Conservation (phyloP, 2,113 vertebrate genomes). For the Crocuta crocuta region DNA sequence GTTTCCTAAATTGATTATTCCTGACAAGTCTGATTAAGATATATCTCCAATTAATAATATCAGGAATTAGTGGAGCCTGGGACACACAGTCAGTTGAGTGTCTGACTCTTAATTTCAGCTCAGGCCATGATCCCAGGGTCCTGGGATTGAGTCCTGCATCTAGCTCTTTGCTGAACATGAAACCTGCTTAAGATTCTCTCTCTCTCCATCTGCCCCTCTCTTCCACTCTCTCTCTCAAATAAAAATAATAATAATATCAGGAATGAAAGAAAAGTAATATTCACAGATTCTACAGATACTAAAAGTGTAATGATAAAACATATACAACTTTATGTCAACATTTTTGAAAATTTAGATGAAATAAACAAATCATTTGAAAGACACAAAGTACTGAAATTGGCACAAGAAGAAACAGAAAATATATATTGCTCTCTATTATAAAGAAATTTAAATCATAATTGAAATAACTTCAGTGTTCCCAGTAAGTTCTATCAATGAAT, state of each 20-base stretch:
- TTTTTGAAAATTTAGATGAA: not conserved
- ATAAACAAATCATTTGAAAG: not conserved
- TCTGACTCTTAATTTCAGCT: not conserved
- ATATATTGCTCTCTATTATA: not conserved
- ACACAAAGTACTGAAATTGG: not conserved
- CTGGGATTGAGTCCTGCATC: not conserved
- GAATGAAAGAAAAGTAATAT: not conserved
- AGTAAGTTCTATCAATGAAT: not conserved
- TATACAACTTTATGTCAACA: not conserved
- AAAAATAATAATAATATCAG: not conserved
- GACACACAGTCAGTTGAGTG: not conserved
- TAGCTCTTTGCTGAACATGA: not conserved
- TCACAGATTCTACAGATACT: not conserved
- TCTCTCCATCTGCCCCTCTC: not conserved
- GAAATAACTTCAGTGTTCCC: not conserved
- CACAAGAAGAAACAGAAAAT: not conserved
- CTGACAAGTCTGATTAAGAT: not conserved
- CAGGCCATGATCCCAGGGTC: not conserved
- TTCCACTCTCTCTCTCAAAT: not conserved
- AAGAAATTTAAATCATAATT: not conserved
- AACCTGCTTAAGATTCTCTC: not conserved
- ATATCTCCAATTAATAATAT: not conserved
- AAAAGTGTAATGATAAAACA: not conserved
- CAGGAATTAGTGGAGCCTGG: not conserved
- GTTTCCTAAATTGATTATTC: not conserved